Evolutionary conservation across 1,140 invertebrate species (phyloP).

Genomic region (Trachelipus rathkii): DNA sequence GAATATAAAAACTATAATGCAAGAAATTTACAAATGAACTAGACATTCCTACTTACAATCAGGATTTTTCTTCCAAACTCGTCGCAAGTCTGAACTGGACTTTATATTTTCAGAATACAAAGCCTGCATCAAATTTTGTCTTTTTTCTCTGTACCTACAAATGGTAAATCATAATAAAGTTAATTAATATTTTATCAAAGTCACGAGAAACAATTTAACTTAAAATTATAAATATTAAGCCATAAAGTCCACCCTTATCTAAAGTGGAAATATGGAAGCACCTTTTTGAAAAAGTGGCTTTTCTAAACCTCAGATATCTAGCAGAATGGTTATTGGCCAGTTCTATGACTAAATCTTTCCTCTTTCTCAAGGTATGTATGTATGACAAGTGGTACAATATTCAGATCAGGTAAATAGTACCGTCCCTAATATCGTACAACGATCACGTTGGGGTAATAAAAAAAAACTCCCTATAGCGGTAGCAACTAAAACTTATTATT

Average conservation of each 20-base stretch:
- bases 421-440: background rate
- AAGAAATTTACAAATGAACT: background rate
- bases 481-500: background rate
- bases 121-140: background rate
- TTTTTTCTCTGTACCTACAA: background rate
- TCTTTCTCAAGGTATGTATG: too few relatives aligned
- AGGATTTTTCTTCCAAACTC: background rate
- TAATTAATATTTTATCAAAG: too few relatives aligned
- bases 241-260: background rate
- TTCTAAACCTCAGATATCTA: too few relatives aligned
- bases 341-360: too few relatives aligned
- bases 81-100: background rate
- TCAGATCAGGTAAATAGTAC: background rate
- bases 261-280: background rate
- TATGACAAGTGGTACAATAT: background rate
- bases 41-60: background rate
- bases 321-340: too few relatives aligned
- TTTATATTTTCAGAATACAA: background rate
- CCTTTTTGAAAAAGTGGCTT: background rate
- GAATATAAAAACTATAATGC: too few relatives aligned
- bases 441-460: background rate
- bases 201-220: background rate
- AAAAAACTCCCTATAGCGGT: background rate
- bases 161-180: too few relatives aligned
- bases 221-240: background rate